Base-by-base conservation (phyloP, 2,113 vertebrate genomes). In the Cyphomyrus plagiostoma region DNA sequence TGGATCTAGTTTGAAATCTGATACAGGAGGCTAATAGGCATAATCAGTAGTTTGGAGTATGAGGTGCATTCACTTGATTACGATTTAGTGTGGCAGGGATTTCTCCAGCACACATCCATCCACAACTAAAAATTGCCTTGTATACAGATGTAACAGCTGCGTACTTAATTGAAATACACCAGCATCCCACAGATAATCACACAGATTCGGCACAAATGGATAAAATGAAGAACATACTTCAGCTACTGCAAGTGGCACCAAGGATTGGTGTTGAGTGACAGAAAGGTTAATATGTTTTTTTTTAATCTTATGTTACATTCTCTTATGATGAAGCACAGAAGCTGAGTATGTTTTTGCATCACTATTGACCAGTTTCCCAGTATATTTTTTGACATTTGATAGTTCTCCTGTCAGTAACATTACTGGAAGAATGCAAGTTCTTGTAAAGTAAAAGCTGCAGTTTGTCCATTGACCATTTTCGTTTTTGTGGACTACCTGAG, bases 111-210 rank as follows among this genome's bases (percentile, higher is more conserved):
- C 46, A 52, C 84, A 50, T 50, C n/a, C 84, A 86, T 86, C 84
- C 45, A 50, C 84, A 49, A 26, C 3, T 21, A 30, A 45, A 86
- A 86, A 46, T 10, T 50, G 46, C 84, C 7, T 52, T 30, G 13
- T 26, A 86, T 23, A 49, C 45, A 26, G 77, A 82, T 46, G 84
- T 86, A 45, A 85, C 84, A 86, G 84, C 84, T 86, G 49, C 53
- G 84, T 5, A 30, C 84, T 52, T 86, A 86, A 52, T 53, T 86
- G n/a, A 86, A 86, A 86, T 52, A 48, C 84, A 50, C 84, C 42
- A 30, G 15, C 23, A 48, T 86, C 84, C 84, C 84, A 50, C 84
- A 86, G 26, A 26, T 86, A 30, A 53, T 86, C 23, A 50, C 48
- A 19, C 49, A 86, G 26, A 86, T 86, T 85, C 17, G 11, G 46